Conservation (phyloP, 2,888 invertebrate genomes). For the Diarsia brunnea region DNA sequence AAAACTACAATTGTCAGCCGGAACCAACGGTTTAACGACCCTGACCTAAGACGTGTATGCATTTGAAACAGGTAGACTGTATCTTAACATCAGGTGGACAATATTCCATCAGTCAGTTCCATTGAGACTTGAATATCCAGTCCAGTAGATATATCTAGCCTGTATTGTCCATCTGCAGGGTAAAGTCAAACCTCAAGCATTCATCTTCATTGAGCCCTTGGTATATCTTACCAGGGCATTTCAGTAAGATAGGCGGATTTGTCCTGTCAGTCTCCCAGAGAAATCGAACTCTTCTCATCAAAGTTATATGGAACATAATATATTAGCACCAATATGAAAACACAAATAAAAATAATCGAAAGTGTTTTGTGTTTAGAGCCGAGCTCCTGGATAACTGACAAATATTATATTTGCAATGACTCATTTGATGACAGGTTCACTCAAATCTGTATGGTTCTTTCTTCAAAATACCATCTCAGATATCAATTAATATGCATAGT, state of each 20-base stretch:
- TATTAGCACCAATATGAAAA: not conserved
- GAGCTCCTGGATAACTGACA: too few species aligned
- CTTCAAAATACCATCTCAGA: too few species aligned
- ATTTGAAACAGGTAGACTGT: not conserved
- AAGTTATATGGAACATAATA: not conserved
- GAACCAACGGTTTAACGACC: too few species aligned
- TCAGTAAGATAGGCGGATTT: not conserved
- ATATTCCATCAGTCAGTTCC: not conserved
- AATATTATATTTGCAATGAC: too few species aligned
- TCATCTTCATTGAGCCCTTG: too few species aligned
- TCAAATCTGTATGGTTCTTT: too few species aligned
- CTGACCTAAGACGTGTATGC: not conserved
- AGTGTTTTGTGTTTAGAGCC: too few species aligned
- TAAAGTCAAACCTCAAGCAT: too few species aligned
- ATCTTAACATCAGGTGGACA: not conserved
- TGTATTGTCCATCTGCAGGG: not conserved
- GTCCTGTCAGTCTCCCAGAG: not conserved
- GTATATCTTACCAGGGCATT: not conserved
- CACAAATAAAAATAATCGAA: not conserved
- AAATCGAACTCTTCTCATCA: not conserved
- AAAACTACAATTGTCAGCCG: too few species aligned
- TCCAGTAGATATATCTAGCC: not conserved
- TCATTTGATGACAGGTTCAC: too few species aligned
- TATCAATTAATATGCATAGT: too few species aligned
- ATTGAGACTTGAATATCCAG: not conserved